Base-by-base conservation (phyloP, 2,113 vertebrate species). In the Dasyurus viverrinus region DNA sequence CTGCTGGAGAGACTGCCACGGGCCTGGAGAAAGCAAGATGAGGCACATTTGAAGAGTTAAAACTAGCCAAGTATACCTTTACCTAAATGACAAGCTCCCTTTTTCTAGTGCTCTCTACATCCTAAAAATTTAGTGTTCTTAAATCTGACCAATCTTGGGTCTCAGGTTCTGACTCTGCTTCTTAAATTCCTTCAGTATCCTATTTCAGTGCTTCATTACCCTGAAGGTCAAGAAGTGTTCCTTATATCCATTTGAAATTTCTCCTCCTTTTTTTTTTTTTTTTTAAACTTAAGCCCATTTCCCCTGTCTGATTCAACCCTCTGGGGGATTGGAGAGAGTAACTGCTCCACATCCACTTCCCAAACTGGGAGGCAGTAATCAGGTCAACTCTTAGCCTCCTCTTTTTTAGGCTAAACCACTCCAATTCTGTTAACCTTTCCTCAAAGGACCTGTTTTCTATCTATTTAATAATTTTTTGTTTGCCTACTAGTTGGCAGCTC, bases 361-460 rank as follows among this genome's bases (percentile, higher is more conserved):
- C 36, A 84, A 84, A 84, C 68, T 84, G 68, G 68, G 68, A 84
- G 68, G n/a, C 19, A 84, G 68, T 84, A 84, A 84, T 84, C 68
- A 84, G 68, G 68, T 84, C 68, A 84, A 22, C 68, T n/a, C 68
- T 84, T 84, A 84, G 68, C 68, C 19, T 84, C 23, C 68, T 84
- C 68, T 42, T 84, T 84, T 84, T 84, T 84, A 84, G 68, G 68
- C 68, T 84, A 84, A 84, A 84, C 68, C 68, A 84, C n/a, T 84
- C 68, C 68, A 84, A 84, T 84, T 84, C 36, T 84, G 36, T 19
- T 84, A 84, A 42, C 36, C 19, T 84, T 84, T 84, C 68, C 68
- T 84, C 68, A 84, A 84, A 84, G 68, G 68, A 84, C 68, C 68
- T 84, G 68, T 42, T 84, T 84, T 84, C n/a, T 84, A 84, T 84